Conservation (phyloP, 2,113 vertebrate species). For the Plecturocebus donacophilus region DNA sequence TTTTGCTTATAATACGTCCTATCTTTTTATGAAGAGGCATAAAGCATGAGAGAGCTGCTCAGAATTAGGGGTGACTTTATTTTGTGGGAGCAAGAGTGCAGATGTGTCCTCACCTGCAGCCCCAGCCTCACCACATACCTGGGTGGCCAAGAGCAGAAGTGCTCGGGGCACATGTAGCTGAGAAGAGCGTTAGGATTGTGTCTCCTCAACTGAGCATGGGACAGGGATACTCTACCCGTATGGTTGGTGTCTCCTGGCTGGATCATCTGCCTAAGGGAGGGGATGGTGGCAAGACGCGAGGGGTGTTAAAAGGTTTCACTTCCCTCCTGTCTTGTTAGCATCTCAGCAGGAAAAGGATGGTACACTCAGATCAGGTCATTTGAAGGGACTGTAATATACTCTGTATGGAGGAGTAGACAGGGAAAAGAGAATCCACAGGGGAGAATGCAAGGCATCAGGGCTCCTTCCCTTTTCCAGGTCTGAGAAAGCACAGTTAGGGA, state of each 20-base stretch:
- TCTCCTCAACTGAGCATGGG: not conserved
- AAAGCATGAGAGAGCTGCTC: slow-evolving; percentile 76
- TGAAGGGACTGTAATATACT: not conserved
- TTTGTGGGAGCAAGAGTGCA: not conserved
- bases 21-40: slow-evolving; percentile 82
- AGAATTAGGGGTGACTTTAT: slow-evolving; percentile 62
- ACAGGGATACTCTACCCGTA: too few relatives aligned
- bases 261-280: not conserved
- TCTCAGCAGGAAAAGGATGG: not conserved
- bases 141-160: not conserved
- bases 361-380: not conserved
- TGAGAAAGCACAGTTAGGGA: not conserved
- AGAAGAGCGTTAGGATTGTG: not conserved
- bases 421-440: not conserved
- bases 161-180: accelerated
- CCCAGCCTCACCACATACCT: not conserved
- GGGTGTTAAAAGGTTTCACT: not conserved
- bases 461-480: not conserved
- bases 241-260: not conserved
- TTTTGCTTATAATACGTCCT: slow-evolving; percentile 79
- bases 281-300: not conserved
- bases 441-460: not conserved
- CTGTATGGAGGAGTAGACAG: not conserved
- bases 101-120: not conserved
- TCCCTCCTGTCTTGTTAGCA: not conserved